These are phyloP conservation scores for Calyptommatus sinebrachiatus DNA, from an alignment of 2,113 vertebrate species.

Conservation along the genomic window DNA sequence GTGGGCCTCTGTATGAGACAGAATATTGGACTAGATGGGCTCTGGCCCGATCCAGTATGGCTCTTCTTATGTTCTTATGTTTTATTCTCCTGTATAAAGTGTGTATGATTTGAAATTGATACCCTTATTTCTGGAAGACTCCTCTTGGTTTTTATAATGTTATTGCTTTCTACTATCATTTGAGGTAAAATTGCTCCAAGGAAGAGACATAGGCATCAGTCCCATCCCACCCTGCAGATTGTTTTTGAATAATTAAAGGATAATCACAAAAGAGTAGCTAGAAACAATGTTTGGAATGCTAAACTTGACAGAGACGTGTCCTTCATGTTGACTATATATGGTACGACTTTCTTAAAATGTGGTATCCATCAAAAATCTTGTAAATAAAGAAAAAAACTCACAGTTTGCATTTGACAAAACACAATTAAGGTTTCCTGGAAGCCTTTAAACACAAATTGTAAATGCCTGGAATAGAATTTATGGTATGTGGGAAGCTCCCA, in stretches of 20 bases:
- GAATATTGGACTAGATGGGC: too few relatives aligned
- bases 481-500: neutral
- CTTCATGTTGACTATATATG: neutral
- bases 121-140: neutral
- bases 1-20: too few relatives aligned
- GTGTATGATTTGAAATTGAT: neutral
- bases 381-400: neutral
- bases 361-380: constrained; percentile 28
- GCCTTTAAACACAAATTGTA: rapidly evolving
- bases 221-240: constrained; percentile 1
- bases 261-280: constrained; percentile 19
- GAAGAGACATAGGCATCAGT: rapidly evolving
- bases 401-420: rapidly evolving
- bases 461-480: neutral
- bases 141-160: constrained; percentile 1
- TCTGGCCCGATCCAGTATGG: too few relatives aligned
- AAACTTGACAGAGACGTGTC: constrained; percentile 35
- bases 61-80: too few relatives aligned
- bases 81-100: neutral
- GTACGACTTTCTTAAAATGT: constrained; percentile 23
- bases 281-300: constrained; percentile 49
- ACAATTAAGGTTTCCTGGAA: neutral
- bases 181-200: neutral
- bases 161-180: neutral
- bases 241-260: neutral